A percentile compares a stretch with the other conserved stretches of the same genome.
Evolutionary conservation across 2,797 vertebrate genomes (phyloP).

Genomic region (Enteromius treurensis): DNA sequence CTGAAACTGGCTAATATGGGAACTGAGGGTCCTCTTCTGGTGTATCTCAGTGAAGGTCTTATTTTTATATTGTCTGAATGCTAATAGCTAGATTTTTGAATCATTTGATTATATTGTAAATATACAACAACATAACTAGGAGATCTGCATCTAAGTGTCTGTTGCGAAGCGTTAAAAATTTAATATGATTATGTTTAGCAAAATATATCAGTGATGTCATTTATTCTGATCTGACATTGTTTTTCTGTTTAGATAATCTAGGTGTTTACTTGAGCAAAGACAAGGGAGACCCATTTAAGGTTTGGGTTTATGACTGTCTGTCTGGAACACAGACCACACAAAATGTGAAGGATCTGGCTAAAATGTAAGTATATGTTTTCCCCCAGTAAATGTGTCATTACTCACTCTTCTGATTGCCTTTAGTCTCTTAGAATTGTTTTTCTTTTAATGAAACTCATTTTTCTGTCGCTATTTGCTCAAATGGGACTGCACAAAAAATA

Average conservation of each 20-base stretch:
- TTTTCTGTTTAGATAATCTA: conserved; percentile 1
- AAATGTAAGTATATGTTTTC: conserved; percentile 58
- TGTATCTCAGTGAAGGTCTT: not conserved
- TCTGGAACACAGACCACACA: conserved; percentile 16
- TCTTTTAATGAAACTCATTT: too few species aligned
- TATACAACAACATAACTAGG: not conserved
- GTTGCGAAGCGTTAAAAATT: not conserved
- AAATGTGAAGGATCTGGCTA: conserved; percentile 64
- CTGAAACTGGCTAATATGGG: not conserved
- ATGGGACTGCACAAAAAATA: too few species aligned
- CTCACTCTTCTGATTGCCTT: too few species aligned
- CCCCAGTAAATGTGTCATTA: too few species aligned
- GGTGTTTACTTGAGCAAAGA: not conserved
- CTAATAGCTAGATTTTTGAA: not conserved
- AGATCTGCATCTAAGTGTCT: not conserved
- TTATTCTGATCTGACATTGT: not conserved
- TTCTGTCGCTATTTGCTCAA: too few species aligned
- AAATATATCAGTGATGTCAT: not conserved
- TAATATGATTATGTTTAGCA: not conserved
- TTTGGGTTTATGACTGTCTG: conserved; percentile 54
- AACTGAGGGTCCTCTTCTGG: not conserved
- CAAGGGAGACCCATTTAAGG: not conserved
- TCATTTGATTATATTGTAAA: not conserved
- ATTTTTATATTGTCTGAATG: not conserved
- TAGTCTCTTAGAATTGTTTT: too few species aligned